A percentile compares a stretch with the other conserved stretches of the same genome.
Conservation (phyloP, 2,113 vertebrate species). For the Mobula birostris region DNA sequence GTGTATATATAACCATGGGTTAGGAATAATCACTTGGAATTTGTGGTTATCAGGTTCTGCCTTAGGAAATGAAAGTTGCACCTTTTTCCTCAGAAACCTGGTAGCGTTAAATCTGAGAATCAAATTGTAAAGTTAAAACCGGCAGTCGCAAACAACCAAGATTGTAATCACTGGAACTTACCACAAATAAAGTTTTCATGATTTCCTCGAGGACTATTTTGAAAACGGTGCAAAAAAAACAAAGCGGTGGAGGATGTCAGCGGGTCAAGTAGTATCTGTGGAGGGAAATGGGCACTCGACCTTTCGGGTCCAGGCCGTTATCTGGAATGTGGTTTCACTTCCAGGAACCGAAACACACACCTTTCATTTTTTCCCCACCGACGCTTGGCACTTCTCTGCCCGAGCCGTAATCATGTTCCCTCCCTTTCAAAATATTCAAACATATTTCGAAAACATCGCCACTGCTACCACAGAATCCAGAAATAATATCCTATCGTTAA, state of each 20-base stretch:
- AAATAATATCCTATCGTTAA: constrained; percentile 16
- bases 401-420: background rate
- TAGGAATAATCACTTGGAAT: background rate
- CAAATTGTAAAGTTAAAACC: background rate
- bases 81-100: background rate
- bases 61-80: background rate
- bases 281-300: too few relatives aligned
- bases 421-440: background rate
- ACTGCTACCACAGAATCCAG: background rate
- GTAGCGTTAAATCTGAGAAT: background rate
- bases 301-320: too few relatives aligned
- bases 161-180: background rate
- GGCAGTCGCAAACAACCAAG: background rate
- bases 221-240: too few relatives aligned
- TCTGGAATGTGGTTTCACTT: background rate
- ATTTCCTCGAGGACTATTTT: background rate
- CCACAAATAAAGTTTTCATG: background rate
- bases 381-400: background rate
- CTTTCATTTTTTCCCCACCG: background rate
- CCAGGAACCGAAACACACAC: background rate
- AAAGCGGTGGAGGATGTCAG: too few relatives aligned
- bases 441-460: background rate
- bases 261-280: too few relatives aligned
- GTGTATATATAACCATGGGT: background rate
- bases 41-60: background rate